Evolutionary conservation across 2,797 vertebrate species (phyloP).

Genomic region (Danio choprae): DNA sequence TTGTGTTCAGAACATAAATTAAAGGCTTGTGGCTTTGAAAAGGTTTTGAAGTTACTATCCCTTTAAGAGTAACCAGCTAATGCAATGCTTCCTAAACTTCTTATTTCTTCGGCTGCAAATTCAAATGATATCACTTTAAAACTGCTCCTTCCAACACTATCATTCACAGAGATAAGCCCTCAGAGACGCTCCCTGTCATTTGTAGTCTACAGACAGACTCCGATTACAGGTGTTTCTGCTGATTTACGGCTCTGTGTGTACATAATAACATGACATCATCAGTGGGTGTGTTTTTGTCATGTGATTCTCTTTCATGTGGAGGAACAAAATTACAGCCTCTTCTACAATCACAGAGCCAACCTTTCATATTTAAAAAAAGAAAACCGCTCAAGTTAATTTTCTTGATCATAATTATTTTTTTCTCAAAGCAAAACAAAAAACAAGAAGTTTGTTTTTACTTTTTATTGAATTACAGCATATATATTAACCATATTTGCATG

Average conservation of each 20-base stretch:
- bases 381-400: background rate
- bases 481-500: background rate
- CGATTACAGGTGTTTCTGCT: slow-evolving; percentile 26
- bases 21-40: background rate
- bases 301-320: slow-evolving; percentile 32
- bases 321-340: slow-evolving; percentile 9
- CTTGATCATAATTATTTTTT: background rate
- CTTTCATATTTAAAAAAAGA: background rate
- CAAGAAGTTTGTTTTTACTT: background rate
- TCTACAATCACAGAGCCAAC: background rate
- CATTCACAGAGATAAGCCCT: background rate
- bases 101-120: background rate
- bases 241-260: slow-evolving; percentile 30
- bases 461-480: background rate
- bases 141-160: background rate
- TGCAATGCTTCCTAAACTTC: background rate
- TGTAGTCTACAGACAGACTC: background rate
- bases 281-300: slow-evolving; percentile 9
- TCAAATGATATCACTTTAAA: background rate
- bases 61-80: background rate
- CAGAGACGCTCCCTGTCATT: slow-evolving; percentile 16
- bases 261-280: slow-evolving; percentile 22
- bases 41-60: background rate
- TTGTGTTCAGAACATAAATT: background rate
- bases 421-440: background rate